These are phyloP conservation scores for Rhagophthalmus giganteus DNA, from an alignment of 2,888 invertebrate species.

Conservation along the genomic window DNA sequence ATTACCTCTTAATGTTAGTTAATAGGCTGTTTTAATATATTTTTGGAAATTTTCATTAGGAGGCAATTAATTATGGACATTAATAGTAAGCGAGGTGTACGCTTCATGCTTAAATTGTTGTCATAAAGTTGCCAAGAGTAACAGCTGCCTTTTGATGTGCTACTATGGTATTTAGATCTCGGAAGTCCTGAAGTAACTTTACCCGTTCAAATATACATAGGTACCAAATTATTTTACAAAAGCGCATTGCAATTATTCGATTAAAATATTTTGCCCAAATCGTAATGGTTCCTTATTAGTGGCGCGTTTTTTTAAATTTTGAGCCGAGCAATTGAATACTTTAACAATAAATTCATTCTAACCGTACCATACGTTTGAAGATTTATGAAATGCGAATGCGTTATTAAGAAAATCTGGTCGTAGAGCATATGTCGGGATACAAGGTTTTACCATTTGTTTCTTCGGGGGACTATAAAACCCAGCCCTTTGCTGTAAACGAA, in stretches of 20 bases:
- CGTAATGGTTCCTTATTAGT: no score
- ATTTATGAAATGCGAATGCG: constrained; percentile 16
- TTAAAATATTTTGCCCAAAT: no score
- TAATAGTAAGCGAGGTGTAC: background rate
- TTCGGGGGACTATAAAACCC: constrained; percentile 21
- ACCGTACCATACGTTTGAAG: constrained; percentile 12
- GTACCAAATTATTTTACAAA: no score
- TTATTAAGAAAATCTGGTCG: constrained; percentile 2
- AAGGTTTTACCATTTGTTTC: constrained; percentile 23
- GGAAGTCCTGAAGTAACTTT: no score
- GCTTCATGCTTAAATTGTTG: background rate
- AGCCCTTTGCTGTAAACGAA: constrained; percentile 15
- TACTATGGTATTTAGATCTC: background rate
- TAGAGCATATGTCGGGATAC: constrained; percentile 13
- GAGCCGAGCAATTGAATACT: no score
- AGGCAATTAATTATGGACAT: background rate
- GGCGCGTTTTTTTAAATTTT: no score
- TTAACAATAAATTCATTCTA: background rate
- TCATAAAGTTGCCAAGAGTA: background rate
- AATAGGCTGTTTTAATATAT: background rate
- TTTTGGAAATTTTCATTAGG: background rate
- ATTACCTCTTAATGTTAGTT: constrained; percentile 1
- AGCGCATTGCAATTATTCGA: no score
- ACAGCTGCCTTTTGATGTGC: background rate
- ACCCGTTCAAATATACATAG: no score